Percentiles rank a stretch among this genome's conserved stretches.
Evolutionary conservation across 2,888 invertebrate species (phyloP).

Genomic region (Leucozona laternaria): DNA sequence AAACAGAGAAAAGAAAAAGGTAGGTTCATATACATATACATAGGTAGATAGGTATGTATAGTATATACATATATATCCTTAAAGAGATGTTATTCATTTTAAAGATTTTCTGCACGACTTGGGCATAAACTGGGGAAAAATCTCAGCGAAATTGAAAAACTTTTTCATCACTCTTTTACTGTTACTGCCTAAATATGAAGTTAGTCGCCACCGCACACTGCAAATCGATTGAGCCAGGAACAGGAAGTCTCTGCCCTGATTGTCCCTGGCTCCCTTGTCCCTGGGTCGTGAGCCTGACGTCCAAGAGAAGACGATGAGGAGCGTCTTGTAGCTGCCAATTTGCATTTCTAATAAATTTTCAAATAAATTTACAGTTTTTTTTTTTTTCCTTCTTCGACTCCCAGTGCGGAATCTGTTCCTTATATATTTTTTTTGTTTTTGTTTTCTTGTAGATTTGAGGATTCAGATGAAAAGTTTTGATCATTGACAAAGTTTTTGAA

Average conservation of each 20-base stretch:
- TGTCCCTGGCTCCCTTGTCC: background rate
- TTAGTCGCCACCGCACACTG: conserved; percentile 51
- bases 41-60: too few relatives aligned
- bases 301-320: conserved; percentile 14
- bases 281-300: background rate
- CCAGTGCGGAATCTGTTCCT: conserved; percentile 21
- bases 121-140: conserved; percentile 67
- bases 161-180: conserved; percentile 74
- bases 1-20: conserved; percentile 10
- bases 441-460: conserved; percentile 47
- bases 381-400: conserved; percentile 27
- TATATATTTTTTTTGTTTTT: conserved; percentile 5
- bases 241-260: too few relatives aligned
- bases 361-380: conserved; percentile 57
- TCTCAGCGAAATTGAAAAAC: conserved; percentile 68
- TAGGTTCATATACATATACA: background rate
- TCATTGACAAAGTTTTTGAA: conserved; percentile 58
- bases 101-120: conserved; percentile 70
- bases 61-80: conserved; percentile 14
- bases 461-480: conserved; percentile 62
- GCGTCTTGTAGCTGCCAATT: conserved; percentile 69
- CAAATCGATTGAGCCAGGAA: conserved; percentile 53
- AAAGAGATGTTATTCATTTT: conserved; percentile 57
- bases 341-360: conserved; percentile 72
- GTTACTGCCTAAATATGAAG: conserved; percentile 73